phyloP scores from a whole-genome alignment of 2,113 vertebrate species.

The Rhinoderma darwinii region DNA sequence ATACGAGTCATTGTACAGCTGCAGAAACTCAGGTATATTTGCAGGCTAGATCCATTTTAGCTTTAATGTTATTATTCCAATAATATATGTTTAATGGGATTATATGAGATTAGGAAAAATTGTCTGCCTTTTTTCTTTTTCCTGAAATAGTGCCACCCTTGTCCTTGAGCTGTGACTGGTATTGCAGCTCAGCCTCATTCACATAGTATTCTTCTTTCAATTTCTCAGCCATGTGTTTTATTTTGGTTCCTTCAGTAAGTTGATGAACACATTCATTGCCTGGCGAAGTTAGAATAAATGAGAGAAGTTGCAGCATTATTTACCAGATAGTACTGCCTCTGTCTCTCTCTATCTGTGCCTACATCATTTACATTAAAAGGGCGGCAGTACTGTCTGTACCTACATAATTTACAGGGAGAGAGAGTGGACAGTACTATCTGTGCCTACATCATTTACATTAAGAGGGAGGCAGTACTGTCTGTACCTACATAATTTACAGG shows the following conservation, averaged over 20 bases:
- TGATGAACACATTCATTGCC: neutral
- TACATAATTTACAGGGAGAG: neutral
- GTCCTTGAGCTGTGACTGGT: no score
- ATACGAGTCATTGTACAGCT: constrained; percentile 86
- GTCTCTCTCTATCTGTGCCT: neutral
- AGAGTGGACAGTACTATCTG: neutral
- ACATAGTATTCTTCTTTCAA: neutral
- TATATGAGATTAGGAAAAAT: no score
- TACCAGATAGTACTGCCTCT: no score
- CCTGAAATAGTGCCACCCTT: no score
- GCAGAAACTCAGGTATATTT: constrained; percentile 84
- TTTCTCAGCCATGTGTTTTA: neutral
- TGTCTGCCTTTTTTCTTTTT: no score
- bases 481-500: neutral
- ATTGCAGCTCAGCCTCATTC: neutral
- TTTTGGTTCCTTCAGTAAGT: neutral
- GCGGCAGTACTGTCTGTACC: neutral
- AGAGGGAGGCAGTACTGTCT: no score
- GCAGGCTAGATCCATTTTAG: neutral
- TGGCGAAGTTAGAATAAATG: neutral
- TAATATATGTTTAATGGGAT: no score
- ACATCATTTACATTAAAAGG: neutral
- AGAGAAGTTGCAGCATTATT: neutral
- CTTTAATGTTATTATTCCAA: neutral
- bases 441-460: neutral